These are phyloP conservation scores for Nycticorax nycticorax DNA, from an alignment of 2,113 vertebrate species.

Conservation along the genomic window DNA sequence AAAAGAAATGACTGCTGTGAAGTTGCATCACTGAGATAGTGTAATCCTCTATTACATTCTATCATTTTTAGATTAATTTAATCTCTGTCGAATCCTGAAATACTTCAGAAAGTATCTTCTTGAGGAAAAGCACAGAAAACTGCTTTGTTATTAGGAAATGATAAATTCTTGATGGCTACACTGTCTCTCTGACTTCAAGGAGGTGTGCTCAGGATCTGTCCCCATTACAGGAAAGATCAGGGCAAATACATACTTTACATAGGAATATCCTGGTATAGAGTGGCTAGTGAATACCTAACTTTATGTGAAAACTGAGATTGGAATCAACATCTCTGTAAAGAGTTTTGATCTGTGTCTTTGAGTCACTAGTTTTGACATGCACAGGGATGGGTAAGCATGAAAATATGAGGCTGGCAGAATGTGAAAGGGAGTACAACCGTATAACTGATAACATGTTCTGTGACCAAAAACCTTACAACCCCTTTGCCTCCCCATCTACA, in stretches of 20 bases:
- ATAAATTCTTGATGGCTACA: not conserved
- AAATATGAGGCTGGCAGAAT: not conserved
- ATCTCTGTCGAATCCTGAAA: constrained; percentile 4
- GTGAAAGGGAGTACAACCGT: not conserved
- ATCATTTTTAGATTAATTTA: constrained; percentile 21
- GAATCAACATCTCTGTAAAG: not conserved
- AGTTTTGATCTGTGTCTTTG: not conserved
- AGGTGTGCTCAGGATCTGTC: not conserved
- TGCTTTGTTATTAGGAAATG: not conserved
- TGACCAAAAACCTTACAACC: not conserved
- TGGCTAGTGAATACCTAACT: not conserved
- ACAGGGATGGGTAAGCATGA: not conserved
- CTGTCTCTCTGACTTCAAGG: not conserved
- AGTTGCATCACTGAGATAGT: not conserved
- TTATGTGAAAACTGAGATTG: not conserved
- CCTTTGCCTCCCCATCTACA: not conserved
- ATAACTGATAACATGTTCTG: not conserved
- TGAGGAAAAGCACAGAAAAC: not conserved
- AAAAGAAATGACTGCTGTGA: not conserved
- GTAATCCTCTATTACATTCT: constrained; percentile 9
- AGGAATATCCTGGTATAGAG: not conserved
- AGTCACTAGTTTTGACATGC: not conserved
- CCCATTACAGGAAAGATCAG: not conserved
- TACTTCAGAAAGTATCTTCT: not conserved
- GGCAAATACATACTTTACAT: not conserved